A percentile compares a stretch with the other conserved stretches of the same genome.
phyloP scores from a whole-genome alignment of 2,888 invertebrate genomes.

The Synanthedon andrenaeformis region DNA sequence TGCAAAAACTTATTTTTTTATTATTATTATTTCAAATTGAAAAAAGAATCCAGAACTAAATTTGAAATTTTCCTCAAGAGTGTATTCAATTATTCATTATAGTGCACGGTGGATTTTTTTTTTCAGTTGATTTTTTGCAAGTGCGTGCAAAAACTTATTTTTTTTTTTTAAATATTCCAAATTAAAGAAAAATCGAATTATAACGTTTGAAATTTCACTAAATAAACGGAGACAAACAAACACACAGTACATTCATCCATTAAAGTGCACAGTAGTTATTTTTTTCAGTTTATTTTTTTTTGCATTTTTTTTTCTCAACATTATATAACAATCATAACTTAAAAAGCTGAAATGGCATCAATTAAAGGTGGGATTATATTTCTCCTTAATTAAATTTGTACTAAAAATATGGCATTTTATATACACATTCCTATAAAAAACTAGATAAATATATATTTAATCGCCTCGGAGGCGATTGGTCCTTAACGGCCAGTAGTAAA shows the following conservation, averaged over 20 bases:
- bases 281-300: too few relatives aligned
- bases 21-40: neutral
- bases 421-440: neutral
- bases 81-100: too few relatives aligned
- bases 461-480: too few relatives aligned
- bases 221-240: too few relatives aligned
- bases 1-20: neutral
- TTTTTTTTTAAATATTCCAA: neutral
- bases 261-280: too few relatives aligned
- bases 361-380: conserved; percentile 26
- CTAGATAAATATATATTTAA: conserved; percentile 2
- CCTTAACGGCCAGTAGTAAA: too few relatives aligned
- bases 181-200: neutral
- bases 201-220: too few relatives aligned
- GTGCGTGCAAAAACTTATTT: neutral
- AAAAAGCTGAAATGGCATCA: conserved; percentile 14
- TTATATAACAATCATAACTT: conserved; percentile 12
- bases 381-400: conserved; percentile 23
- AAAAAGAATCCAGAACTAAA: neutral
- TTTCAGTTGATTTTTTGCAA: neutral
- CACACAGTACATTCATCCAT: too few relatives aligned
- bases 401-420: conserved; percentile 40
- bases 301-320: too few relatives aligned
- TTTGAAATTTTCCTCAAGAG: too few relatives aligned
- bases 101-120: too few relatives aligned